Conservation (phyloP, 2,888 invertebrate species). For the Ectemnius lituratus region DNA sequence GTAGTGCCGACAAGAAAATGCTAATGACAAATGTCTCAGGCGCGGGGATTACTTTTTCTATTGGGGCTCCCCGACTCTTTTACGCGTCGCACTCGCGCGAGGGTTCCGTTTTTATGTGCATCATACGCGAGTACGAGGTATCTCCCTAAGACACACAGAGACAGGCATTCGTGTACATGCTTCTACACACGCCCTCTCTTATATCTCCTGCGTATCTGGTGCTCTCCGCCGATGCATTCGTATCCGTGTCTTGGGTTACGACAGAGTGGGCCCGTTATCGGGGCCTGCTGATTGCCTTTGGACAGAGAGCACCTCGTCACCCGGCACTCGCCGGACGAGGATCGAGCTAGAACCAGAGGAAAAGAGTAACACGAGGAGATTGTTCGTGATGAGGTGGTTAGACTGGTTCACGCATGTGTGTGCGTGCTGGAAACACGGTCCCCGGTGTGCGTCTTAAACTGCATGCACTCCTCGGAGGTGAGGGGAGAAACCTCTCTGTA, state of each 20-base stretch:
- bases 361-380: constrained; percentile 75
- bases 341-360: constrained; percentile 63
- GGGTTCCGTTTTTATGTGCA: constrained; percentile 34
- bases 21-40: constrained; percentile 16
- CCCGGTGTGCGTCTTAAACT: constrained; percentile 65
- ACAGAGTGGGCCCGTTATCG: constrained; percentile 77
- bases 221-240: constrained; percentile 66
- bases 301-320: constrained; percentile 69
- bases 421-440: constrained; percentile 59
- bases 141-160: not conserved
- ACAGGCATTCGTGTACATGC: constrained; percentile 6
- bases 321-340: constrained; percentile 61
- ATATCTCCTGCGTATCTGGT: constrained; percentile 50
- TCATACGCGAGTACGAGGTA: constrained; percentile 10
- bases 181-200: constrained; percentile 18
- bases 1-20: constrained; percentile 3
- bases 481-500: constrained; percentile 45
- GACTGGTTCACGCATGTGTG: constrained; percentile 75
- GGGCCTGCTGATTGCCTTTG: constrained; percentile 75
- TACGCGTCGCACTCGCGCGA: constrained; percentile 48
- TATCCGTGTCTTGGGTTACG: constrained; percentile 80
- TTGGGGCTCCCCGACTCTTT: constrained; percentile 44
- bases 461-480: constrained; percentile 55
- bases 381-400: constrained; percentile 78
- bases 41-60: constrained; percentile 54